Conservation (phyloP, 2,888 invertebrate genomes). For the Coenonympha arcania region DNA sequence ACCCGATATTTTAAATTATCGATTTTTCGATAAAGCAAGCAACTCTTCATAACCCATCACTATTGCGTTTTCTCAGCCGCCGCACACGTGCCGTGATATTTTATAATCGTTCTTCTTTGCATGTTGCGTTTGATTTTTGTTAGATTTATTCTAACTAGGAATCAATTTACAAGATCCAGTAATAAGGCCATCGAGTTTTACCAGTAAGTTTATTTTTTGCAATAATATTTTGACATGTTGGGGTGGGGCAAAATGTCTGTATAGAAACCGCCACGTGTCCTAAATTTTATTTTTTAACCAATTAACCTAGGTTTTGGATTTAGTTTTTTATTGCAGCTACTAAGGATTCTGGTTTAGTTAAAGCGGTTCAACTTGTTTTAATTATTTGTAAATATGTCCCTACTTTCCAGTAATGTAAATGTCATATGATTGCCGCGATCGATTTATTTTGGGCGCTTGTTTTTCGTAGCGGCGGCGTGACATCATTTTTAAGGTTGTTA, state of each 20-base stretch:
- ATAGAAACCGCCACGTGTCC: slow-evolving; percentile 70
- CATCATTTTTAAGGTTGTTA: slow-evolving; percentile 26
- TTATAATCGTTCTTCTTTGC: slow-evolving; percentile 58
- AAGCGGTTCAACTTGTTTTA: background rate
- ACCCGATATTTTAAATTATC: slow-evolving; percentile 14
- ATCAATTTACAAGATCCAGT: slow-evolving; percentile 43
- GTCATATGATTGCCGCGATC: slow-evolving; percentile 17
- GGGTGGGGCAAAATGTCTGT: slow-evolving; percentile 70
- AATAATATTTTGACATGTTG: slow-evolving; percentile 57
- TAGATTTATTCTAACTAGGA: slow-evolving; percentile 34
- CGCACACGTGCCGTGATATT: slow-evolving; percentile 74
- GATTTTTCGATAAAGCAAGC: slow-evolving; percentile 17
- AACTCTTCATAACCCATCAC: slow-evolving; percentile 19
- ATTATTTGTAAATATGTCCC: background rate
- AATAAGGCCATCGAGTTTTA: slow-evolving; percentile 38
- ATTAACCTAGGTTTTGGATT: slow-evolving; percentile 12
- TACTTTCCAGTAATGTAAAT: background rate
- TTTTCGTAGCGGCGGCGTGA: slow-evolving; percentile 21
- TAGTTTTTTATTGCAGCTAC: background rate
- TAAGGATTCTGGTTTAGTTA: background rate
- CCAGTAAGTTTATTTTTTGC: slow-evolving; percentile 50
- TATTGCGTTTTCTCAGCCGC: slow-evolving; percentile 65
- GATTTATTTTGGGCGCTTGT: slow-evolving; percentile 23
- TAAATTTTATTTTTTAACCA: slow-evolving; percentile 47
- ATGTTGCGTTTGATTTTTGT: slow-evolving; percentile 42